A percentile compares a stretch with the other conserved stretches of the same genome.
Evolutionary conservation across 1,140 invertebrate species (phyloP).

Genomic region (Proales similis): DNA sequence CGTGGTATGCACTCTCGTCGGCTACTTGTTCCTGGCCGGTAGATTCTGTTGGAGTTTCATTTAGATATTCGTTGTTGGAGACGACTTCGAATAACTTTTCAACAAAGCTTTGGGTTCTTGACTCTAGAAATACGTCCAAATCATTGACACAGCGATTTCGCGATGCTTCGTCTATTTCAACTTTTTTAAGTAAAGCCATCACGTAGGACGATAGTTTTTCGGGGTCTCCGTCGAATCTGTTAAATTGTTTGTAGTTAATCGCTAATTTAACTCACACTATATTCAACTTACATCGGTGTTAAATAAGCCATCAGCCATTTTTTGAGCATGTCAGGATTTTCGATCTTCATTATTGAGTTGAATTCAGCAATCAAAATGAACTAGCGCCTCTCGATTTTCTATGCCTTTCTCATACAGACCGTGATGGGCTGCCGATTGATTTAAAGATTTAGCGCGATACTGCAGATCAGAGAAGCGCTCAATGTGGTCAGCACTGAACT

Average conservation of each 20-base stretch:
- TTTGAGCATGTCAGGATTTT: conserved; percentile 21
- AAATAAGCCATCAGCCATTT: conserved; percentile 28
- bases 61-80: conserved; percentile 17
- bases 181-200: conserved; percentile 17
- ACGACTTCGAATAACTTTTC: conserved; percentile 27
- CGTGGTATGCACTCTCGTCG: not conserved
- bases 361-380: no score
- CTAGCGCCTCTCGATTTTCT: no score
- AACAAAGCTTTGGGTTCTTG: conserved; percentile 20
- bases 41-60: not conserved
- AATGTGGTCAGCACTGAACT: no score
- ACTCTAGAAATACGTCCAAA: conserved; percentile 32
- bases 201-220: conserved; percentile 25
- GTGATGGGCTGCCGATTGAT: no score
- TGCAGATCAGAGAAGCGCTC: no score
- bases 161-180: conserved; percentile 30
- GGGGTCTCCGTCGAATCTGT: conserved; percentile 32
- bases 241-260: not conserved
- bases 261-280: not conserved
- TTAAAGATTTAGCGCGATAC: no score
- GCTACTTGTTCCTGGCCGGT: not conserved
- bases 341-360: conserved; percentile 33
- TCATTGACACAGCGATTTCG: conserved; percentile 23
- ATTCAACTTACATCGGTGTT: conserved; percentile 21
- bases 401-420: no score